A percentile compares a stretch with the other conserved stretches of the same genome.
Conservation (phyloP, 2,797 vertebrate genomes). For the Alectoris magna region DNA sequence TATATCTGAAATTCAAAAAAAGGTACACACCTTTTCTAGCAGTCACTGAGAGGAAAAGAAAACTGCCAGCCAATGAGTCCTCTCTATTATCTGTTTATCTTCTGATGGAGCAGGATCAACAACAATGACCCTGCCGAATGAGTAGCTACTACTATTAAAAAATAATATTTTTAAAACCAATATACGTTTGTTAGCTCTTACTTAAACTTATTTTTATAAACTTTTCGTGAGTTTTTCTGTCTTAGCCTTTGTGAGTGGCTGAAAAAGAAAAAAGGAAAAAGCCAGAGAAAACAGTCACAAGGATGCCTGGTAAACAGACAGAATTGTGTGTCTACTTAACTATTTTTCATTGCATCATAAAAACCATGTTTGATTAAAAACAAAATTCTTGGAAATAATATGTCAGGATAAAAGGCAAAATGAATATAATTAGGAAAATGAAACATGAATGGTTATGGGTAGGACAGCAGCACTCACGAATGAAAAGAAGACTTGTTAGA, state of each 20-base stretch:
- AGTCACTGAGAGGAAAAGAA: not conserved
- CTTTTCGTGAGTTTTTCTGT: not conserved
- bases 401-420: not conserved
- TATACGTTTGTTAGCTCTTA: not conserved
- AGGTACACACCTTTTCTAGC: not conserved
- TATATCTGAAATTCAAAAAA: not conserved
- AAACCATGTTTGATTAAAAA: conserved; percentile 13
- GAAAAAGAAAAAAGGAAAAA: conserved; percentile 18
- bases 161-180: not conserved
- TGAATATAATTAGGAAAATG: not conserved
- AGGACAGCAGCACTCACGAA: not conserved
- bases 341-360: not conserved
- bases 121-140: not conserved
- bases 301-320: not conserved
- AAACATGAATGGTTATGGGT: not conserved
- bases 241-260: not conserved
- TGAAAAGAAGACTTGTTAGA: not conserved
- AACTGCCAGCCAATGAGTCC: not conserved
- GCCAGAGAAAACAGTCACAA: conserved; percentile 12
- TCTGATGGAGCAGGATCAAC: not conserved
- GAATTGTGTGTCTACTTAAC: not conserved
- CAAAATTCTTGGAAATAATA: not conserved
- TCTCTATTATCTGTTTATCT: not conserved
- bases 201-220: not conserved
- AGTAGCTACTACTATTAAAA: not conserved